Evolutionary conservation across 2,797 vertebrate species (phyloP), one percentile per base, ranked within the genome.

Genomic region (Eulemur coronatus): DNA sequence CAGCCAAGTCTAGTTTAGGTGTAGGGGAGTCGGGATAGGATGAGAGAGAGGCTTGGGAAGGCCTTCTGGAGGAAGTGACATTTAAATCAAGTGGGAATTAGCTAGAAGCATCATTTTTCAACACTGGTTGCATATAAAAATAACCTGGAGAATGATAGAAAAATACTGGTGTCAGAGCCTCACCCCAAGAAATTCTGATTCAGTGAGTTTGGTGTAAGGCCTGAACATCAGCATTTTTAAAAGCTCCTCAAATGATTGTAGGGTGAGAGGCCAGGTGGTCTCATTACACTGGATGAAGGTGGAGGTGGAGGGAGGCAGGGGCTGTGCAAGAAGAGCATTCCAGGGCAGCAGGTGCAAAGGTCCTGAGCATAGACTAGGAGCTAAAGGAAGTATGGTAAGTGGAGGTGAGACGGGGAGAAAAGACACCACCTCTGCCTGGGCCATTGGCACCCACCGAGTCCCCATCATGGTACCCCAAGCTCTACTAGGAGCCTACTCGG

Each of bases 61-160:
- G 4, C 4, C 33, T 91, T 91, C 78, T 61, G 30, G 52, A 84
- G 52, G 70, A 95, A 95, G 80, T 9, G 12, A 61, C 61, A 67
- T 82, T 79, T 78, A 38, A 81, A 65, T 87, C 59, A 87, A 95
- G 38, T 69, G 46, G 18, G 50, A 93, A 80, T 43, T 95, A 55
- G 7, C 57, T 93, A 76, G 63, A 84, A 72, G 61, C 91, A 84
- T 87, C 70, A 85, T 38, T 59, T 75, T 96, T 84, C n/a, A 59
- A 87, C 8, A 2, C 30, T 5, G 33, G 35, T 4, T 91, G 35
- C 48, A 15, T 84, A 61, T 69, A 84, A 75, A 93, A 95, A 75
- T 78, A 79, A 94, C 35, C 79, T 30, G 38, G 38, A 91, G 57
- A 89, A 75, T 20, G 4, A 69, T 52, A 52, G 72, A 81, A 84